Percentiles rank a stretch among this genome's conserved stretches.
phyloP scores from a whole-genome alignment of 2,888 invertebrate genomes.

The Erebia ligea region DNA sequence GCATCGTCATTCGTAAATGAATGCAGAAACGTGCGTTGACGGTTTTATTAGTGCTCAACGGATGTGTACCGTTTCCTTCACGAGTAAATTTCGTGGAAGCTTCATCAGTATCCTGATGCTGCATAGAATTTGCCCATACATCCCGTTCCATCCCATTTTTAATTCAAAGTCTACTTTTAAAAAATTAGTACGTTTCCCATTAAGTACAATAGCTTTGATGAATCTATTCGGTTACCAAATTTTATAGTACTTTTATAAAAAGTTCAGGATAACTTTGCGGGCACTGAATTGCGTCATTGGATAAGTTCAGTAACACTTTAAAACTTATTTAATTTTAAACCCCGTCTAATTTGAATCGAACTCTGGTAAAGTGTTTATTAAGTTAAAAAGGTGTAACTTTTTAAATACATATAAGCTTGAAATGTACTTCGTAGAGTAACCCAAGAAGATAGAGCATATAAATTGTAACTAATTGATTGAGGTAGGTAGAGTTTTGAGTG shows the following conservation, averaged over 20 bases:
- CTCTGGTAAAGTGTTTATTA: not conserved
- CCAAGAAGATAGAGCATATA: too few relatives aligned
- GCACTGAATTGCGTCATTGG: slow-evolving; percentile 21
- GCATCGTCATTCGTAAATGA: too few relatives aligned
- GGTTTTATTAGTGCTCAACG: too few relatives aligned
- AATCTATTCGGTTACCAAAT: not conserved
- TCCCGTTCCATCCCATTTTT: not conserved
- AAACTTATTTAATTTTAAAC: slow-evolving; percentile 23
- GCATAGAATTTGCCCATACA: too few relatives aligned
- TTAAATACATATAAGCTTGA: not conserved
- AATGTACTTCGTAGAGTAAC: too few relatives aligned
- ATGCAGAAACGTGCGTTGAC: too few relatives aligned
- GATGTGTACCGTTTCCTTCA: too few relatives aligned
- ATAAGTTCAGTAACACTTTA: slow-evolving; percentile 26
- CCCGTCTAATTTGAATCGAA: slow-evolving; percentile 16
- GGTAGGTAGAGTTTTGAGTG: too few relatives aligned
- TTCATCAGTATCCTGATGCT: not conserved
- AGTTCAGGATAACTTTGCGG: not conserved
- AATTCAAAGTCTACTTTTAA: not conserved
- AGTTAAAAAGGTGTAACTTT: not conserved
- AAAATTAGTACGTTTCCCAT: not conserved
- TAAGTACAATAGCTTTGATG: not conserved
- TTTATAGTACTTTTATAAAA: not conserved
- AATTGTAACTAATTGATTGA: too few relatives aligned
- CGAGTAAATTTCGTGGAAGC: too few relatives aligned